A percentile compares a stretch with the other conserved stretches of the same genome.
phyloP scores from a whole-genome alignment of 2,888 invertebrate species.

The Malthinus flaveolus region DNA sequence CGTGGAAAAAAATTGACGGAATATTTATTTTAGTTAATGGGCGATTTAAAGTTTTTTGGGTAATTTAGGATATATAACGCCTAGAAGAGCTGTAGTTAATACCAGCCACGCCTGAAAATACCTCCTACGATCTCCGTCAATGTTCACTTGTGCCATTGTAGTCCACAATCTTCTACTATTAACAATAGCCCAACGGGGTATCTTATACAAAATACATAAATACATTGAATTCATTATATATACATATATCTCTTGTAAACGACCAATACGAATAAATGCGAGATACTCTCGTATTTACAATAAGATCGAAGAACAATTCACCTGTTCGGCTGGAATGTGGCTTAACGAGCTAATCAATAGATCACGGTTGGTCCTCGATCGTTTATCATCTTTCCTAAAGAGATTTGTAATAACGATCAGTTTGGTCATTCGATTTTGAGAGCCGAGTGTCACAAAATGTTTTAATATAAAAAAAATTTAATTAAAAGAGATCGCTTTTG shows the following conservation, averaged over 20 bases:
- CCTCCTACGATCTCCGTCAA: constrained; percentile 52
- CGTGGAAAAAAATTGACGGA: too few species aligned
- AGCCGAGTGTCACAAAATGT: constrained; percentile 49
- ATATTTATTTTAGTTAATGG: too few species aligned
- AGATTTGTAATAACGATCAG: constrained; percentile 54
- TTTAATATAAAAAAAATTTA: constrained; percentile 33
- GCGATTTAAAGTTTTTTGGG: constrained; percentile 41
- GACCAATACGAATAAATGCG: constrained; percentile 33
- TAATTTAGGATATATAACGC: constrained; percentile 49
- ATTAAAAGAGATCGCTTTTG: constrained; percentile 14
- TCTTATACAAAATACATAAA: constrained; percentile 57
- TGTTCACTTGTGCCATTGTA: constrained; percentile 51
- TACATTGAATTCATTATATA: constrained; percentile 57
- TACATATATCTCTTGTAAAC: constrained; percentile 52
- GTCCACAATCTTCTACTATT: constrained; percentile 54
- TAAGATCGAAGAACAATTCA: constrained; percentile 34
- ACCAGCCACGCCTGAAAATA: constrained; percentile 46
- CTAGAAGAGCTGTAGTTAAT: constrained; percentile 50
- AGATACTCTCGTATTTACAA: constrained; percentile 29
- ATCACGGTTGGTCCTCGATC: constrained; percentile 55
- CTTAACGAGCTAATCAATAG: constrained; percentile 59
- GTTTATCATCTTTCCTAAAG: constrained; percentile 56
- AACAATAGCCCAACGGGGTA: constrained; percentile 55
- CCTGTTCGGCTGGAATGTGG: constrained; percentile 49
- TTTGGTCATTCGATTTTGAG: constrained; percentile 47